Evolutionary conservation across 30 jellyfish, hydroid and myxozoan species (phyloP).

Genomic region (Mastigias papua): DNA sequence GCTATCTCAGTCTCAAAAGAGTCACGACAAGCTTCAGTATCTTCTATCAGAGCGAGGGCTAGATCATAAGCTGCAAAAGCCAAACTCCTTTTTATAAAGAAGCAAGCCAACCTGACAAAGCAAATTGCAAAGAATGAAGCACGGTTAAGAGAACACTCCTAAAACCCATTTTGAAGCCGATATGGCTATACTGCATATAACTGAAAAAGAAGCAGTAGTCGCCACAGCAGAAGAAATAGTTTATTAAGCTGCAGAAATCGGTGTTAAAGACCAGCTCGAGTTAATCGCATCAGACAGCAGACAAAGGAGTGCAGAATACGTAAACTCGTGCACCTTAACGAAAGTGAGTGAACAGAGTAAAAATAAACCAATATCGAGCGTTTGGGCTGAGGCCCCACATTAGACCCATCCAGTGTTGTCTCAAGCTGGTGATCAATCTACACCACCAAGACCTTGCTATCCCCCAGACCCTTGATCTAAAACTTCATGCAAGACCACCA

Average conservation of each 20-base stretch:
- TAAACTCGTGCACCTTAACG: background rate
- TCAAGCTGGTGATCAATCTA: too few relatives aligned
- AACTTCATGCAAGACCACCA: too few relatives aligned
- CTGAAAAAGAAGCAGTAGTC: slow-evolving; percentile 38
- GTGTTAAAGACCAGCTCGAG: background rate
- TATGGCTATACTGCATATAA: slow-evolving; percentile 17
- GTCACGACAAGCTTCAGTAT: background rate
- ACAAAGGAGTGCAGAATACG: slow-evolving; percentile 15
- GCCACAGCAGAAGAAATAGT: slow-evolving; percentile 29
- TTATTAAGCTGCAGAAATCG: slow-evolving; percentile 17
- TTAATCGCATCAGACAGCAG: background rate
- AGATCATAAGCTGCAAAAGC: slow-evolving; percentile 31
- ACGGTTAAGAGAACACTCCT: slow-evolving; percentile 1
- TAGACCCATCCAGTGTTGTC: background rate
- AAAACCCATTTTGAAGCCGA: background rate
- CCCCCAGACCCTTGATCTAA: too few relatives aligned
- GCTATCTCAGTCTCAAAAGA: background rate
- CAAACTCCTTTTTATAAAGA: slow-evolving; percentile 7
- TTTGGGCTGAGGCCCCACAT: background rate
- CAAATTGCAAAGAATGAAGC: slow-evolving; percentile 18
- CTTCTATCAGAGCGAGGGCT: slow-evolving; percentile 12
- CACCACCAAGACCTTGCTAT: too few relatives aligned
- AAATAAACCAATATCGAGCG: background rate
- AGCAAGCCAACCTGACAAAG: slow-evolving; percentile 1
- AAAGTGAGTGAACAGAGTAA: too few relatives aligned